phyloP scores from a whole-genome alignment of 2,888 invertebrate species.

The Leucophora obtusa region DNA sequence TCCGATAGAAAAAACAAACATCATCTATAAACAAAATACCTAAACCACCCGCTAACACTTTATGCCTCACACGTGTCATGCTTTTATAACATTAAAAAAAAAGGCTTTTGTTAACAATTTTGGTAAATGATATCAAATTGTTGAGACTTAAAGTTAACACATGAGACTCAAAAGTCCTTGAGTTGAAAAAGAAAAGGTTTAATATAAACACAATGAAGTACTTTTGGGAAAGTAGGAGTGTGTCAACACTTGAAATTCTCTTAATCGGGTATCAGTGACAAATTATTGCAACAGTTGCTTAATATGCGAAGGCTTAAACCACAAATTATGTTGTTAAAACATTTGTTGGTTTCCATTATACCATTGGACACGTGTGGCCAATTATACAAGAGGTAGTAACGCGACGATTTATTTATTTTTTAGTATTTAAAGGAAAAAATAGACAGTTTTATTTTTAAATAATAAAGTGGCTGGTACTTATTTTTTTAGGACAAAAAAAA shows the following conservation, averaged over 20 bases:
- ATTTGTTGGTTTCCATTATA: not conserved
- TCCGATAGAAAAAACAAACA: constrained; percentile 19
- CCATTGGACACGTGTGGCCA: not conserved
- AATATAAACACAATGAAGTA: not conserved
- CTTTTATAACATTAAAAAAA: constrained; percentile 23
- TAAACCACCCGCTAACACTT: constrained; percentile 42
- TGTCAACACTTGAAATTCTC: constrained; percentile 54
- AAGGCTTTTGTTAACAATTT: constrained; percentile 22
- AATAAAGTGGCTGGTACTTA: too few species aligned
- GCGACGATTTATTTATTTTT: not conserved
- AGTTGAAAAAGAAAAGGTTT: constrained; percentile 21
- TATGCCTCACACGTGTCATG: constrained; percentile 46
- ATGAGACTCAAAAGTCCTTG: constrained; percentile 50
- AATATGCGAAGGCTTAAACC: constrained; percentile 44
- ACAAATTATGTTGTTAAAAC: constrained; percentile 63
- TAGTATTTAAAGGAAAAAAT: too few species aligned
- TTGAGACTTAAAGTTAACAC: constrained; percentile 28
- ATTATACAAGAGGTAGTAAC: not conserved
- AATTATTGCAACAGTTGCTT: constrained; percentile 61
- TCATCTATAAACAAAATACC: constrained; percentile 27
- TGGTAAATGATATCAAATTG: constrained; percentile 28
- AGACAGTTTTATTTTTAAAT: too few species aligned
- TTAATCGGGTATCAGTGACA: constrained; percentile 21
- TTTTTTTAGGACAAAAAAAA: too few species aligned
- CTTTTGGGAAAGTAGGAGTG: constrained; percentile 42